Conservation (phyloP, 1,140 invertebrate genomes). For the Harlomillsia oculata region DNA sequence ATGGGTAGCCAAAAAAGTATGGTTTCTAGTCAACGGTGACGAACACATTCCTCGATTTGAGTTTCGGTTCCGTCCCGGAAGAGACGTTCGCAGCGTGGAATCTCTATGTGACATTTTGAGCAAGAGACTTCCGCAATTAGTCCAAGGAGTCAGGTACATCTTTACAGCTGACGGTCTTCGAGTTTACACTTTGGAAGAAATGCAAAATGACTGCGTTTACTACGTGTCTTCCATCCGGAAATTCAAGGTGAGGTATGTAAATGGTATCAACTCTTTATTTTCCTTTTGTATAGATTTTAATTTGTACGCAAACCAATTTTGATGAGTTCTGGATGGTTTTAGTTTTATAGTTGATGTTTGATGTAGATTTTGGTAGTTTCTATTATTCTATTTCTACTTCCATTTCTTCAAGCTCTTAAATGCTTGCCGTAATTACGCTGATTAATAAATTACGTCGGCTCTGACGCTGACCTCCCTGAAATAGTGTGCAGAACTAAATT, state of each 20-base stretch:
- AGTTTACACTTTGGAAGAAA: constrained; percentile 69
- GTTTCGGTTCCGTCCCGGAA: constrained; percentile 74
- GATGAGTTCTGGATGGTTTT: neutral
- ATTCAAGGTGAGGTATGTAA: constrained; percentile 61
- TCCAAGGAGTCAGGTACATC: constrained; percentile 73
- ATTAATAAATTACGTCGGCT: too few species aligned
- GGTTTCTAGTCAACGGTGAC: constrained; percentile 89
- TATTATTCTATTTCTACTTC: too few species aligned
- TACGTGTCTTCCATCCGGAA: constrained; percentile 82
- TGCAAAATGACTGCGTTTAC: constrained; percentile 81
- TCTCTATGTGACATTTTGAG: constrained; percentile 73
- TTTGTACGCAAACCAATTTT: neutral
- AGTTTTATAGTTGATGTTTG: too few species aligned
- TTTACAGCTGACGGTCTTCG: constrained; percentile 81
- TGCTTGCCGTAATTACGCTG: too few species aligned
- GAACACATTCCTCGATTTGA: constrained; percentile 80
- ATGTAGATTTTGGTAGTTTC: too few species aligned
- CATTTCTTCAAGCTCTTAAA: too few species aligned
- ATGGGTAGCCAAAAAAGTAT: constrained; percentile 70
- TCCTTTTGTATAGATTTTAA: neutral
- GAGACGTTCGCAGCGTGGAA: constrained; percentile 77
- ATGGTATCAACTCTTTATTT: constrained; percentile 30
- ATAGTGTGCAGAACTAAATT: too few species aligned
- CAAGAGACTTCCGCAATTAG: constrained; percentile 61
- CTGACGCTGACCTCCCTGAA: too few species aligned